Conservation (phyloP, 2,888 invertebrate genomes). For the Macrophya annulata region DNA sequence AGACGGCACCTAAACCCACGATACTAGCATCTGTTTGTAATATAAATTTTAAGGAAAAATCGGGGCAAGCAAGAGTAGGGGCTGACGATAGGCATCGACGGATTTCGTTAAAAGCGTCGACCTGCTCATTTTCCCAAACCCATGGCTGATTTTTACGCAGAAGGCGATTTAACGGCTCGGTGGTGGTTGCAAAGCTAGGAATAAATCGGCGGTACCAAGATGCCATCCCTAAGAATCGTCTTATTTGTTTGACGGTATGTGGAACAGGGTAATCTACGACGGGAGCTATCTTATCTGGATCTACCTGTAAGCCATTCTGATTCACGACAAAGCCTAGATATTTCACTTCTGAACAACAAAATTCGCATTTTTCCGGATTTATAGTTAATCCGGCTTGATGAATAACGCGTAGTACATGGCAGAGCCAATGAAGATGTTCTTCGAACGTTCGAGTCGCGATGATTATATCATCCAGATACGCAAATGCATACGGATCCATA, state of each 20-base stretch:
- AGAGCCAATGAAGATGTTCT: conserved; percentile 61
- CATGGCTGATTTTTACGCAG: background rate
- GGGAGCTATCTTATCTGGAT: background rate
- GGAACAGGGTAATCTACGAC: background rate
- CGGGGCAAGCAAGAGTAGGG: background rate
- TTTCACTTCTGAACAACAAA: conserved; percentile 61
- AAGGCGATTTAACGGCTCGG: background rate
- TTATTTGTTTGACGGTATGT: background rate
- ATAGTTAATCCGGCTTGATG: conserved; percentile 59
- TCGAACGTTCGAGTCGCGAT: conserved; percentile 62
- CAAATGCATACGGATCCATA: conserved; percentile 63
- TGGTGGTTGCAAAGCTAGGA: background rate
- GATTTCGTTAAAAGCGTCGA: background rate
- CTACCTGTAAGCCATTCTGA: background rate
- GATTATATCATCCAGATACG: conserved; percentile 67
- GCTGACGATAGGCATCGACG: conserved; percentile 40
- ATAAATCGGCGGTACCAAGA: background rate
- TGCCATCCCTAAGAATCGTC: background rate
- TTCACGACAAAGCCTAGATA: conserved; percentile 51
- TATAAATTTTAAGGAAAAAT: background rate
- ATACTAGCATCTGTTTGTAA: conserved; percentile 61
- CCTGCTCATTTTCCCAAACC: background rate
- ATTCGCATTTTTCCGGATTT: conserved; percentile 63
- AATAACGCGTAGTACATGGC: conserved; percentile 60
- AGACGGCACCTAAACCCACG: conserved; percentile 60